Evolutionary conservation across 2,113 vertebrate genomes (phyloP).

Genomic region (Archilochus colubris): DNA sequence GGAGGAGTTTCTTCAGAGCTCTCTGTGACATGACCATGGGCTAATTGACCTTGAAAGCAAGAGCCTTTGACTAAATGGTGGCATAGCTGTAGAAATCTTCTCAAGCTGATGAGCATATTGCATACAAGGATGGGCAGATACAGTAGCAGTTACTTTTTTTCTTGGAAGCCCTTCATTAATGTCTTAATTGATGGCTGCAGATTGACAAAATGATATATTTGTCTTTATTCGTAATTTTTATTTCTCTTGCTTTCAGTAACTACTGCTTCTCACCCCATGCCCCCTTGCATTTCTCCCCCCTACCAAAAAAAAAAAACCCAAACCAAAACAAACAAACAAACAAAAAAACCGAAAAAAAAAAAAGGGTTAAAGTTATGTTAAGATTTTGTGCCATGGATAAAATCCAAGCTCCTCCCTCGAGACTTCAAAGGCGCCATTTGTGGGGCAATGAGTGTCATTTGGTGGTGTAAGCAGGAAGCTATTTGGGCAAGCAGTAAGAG

Average conservation of each 20-base stretch:
- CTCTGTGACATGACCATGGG: background rate
- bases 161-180: background rate
- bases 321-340: no score
- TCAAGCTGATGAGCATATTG: background rate
- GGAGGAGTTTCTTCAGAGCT: background rate
- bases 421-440: slow-evolving; percentile 37
- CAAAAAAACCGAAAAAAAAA: background rate
- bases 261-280: background rate
- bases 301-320: no score
- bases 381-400: slow-evolving; percentile 6
- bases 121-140: background rate
- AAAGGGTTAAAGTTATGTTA: background rate
- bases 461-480: slow-evolving; percentile 42
- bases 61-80: background rate
- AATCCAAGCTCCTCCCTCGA: background rate
- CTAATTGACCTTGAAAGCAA: slow-evolving; percentile 27
- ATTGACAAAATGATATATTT: background rate
- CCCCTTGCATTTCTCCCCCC: fast-evolving
- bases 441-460: slow-evolving; percentile 49
- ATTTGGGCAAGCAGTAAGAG: background rate
- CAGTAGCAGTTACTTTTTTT: background rate
- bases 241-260: background rate
- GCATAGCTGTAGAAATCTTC: background rate
- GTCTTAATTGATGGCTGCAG: background rate
- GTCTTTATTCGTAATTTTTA: background rate